A percentile compares a stretch with the other conserved stretches of the same genome.
Evolutionary conservation across 2,113 vertebrate genomes (phyloP).

Genomic region (Hystrix brachyura): DNA sequence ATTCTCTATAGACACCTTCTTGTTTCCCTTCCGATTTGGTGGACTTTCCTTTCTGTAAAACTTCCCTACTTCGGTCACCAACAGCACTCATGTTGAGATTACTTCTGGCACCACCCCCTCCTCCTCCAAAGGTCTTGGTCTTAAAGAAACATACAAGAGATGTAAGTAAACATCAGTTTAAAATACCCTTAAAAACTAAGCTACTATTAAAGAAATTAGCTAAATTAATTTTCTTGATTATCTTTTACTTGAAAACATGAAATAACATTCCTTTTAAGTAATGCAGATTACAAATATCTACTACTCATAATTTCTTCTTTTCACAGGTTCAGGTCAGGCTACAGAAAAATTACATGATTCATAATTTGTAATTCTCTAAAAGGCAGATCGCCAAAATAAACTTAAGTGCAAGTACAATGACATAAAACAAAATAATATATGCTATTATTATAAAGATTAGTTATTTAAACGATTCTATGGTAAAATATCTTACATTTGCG

Average conservation of each 20-base stretch:
- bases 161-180: constrained; percentile 75
- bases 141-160: constrained; percentile 82
- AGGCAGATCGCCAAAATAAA: constrained; percentile 69
- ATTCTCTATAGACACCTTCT: constrained; percentile 96
- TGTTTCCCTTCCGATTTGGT: constrained; percentile 92
- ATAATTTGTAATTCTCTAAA: constrained; percentile 59
- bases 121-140: constrained; percentile 97
- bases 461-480: not conserved
- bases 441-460: constrained; percentile 23
- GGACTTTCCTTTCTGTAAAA: constrained; percentile 92
- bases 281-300: constrained; percentile 24
- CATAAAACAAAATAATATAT: constrained; percentile 66
- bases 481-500: constrained; percentile 13
- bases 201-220: constrained; percentile 56
- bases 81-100: constrained; percentile 91
- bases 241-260: constrained; percentile 70
- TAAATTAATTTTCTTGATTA: constrained; percentile 63
- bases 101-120: constrained; percentile 94
- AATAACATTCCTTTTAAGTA: constrained; percentile 71
- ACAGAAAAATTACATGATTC: constrained; percentile 72
- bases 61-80: constrained; percentile 91
- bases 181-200: constrained; percentile 72
- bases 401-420: not conserved
- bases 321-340: not conserved
- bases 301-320: constrained; percentile 24